phyloP scores from a whole-genome alignment of 2,113 vertebrate genomes.

The Cyrtonyx montezumae region DNA sequence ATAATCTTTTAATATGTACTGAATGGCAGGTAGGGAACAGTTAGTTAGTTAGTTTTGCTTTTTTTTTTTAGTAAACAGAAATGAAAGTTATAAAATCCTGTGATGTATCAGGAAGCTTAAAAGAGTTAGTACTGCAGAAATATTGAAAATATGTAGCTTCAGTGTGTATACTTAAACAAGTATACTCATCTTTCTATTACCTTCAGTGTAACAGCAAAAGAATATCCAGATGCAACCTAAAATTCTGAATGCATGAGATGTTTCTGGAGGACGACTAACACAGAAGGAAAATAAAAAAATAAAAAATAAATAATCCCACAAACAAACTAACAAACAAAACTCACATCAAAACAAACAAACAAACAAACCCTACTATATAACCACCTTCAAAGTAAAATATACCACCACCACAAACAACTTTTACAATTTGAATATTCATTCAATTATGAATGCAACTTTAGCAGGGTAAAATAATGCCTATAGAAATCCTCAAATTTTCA shows the following conservation, averaged over 20 bases:
- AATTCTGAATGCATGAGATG: not conserved
- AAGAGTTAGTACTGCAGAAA: not conserved
- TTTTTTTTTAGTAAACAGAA: not conserved
- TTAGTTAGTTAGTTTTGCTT: not conserved
- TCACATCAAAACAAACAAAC: no score
- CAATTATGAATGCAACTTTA: not conserved
- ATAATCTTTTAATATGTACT: not conserved
- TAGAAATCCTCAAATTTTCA: not conserved
- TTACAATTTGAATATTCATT: not conserved
- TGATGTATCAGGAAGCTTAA: not conserved
- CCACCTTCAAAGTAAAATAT: not conserved
- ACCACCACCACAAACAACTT: not conserved
- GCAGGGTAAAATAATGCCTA: not conserved
- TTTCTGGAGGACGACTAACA: accelerated
- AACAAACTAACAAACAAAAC: no score
- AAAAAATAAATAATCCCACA: no score
- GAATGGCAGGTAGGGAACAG: not conserved
- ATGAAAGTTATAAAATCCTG: not conserved
- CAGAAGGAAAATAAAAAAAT: not conserved
- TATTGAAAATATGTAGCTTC: not conserved
- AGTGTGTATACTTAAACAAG: not conserved
- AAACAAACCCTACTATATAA: no score
- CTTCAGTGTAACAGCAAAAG: not conserved
- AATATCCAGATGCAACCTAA: not conserved
- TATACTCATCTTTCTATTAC: not conserved